These are phyloP conservation scores for Heteromurus nitidus DNA, from an alignment of 2,888 invertebrate species.

Conservation along the genomic window DNA sequence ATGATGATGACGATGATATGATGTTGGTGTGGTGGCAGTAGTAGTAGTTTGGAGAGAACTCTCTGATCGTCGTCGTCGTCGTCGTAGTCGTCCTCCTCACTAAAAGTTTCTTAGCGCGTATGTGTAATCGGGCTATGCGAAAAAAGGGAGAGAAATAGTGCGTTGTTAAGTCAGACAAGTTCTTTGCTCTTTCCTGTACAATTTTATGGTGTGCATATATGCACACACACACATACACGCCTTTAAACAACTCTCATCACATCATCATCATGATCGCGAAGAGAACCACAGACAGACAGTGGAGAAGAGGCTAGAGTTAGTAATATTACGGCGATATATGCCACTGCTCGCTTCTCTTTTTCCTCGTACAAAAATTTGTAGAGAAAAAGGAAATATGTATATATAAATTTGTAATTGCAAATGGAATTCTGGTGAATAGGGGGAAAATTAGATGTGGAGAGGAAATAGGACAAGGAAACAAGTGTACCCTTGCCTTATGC, in stretches of 20 bases:
- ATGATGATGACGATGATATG: slow-evolving; percentile 14
- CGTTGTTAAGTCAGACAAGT: slow-evolving; percentile 32
- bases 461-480: slow-evolving; percentile 32
- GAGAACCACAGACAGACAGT: slow-evolving; percentile 38
- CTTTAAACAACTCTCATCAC: slow-evolving; percentile 50
- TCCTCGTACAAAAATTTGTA: no score
- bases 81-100: neutral
- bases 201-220: slow-evolving; percentile 18
- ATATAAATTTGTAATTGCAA: slow-evolving; percentile 1
- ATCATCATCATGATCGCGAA: slow-evolving; percentile 28
- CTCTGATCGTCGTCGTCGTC: no score
- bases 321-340: no score
- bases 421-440: slow-evolving; percentile 8
- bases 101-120: neutral
- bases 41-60: neutral
- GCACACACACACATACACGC: slow-evolving; percentile 13
- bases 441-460: slow-evolving; percentile 5
- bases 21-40: neutral
- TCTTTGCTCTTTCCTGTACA: slow-evolving; percentile 53
- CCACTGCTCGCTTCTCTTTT: no score
- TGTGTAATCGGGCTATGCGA: neutral
- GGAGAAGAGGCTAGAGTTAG: slow-evolving; percentile 27
- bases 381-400: no score
- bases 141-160: neutral
- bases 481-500: neutral